Conservation (phyloP, 2,113 vertebrate genomes). For the Cyanoramphus novaezelandiae region DNA sequence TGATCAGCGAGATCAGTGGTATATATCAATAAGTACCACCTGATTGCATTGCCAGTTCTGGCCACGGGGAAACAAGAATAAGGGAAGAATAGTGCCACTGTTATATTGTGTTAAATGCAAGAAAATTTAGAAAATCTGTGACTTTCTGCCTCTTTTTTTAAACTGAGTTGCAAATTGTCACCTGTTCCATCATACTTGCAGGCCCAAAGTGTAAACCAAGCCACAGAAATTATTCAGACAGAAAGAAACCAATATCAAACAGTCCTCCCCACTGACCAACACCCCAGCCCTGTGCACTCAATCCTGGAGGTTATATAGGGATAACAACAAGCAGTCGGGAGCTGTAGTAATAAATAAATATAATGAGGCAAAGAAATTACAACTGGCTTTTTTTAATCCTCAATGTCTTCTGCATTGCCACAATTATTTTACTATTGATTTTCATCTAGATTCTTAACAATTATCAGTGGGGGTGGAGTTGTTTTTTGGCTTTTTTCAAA, state of each 20-base stretch:
- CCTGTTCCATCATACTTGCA: neutral
- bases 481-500: neutral
- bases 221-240: neutral
- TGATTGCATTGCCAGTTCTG: neutral
- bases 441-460: neutral
- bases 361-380: neutral
- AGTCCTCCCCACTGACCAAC: rapidly evolving
- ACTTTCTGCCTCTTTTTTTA: neutral
- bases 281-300: rapidly evolving
- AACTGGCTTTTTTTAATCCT: neutral
- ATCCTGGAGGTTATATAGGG: neutral
- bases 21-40: neutral
- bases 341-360: neutral
- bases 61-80: neutral
- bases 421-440: neutral
- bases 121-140: neutral
- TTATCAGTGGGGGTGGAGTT: neutral
- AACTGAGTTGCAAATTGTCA: neutral
- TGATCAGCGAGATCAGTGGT: neutral
- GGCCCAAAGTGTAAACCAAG: neutral
- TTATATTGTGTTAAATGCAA: neutral
- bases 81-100: neutral
- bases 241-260: neutral
- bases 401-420: neutral
- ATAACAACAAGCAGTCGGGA: neutral